Percentiles rank a stretch among this genome's conserved stretches.
Conservation (phyloP, 2,888 invertebrate species). For the Heliconius aoede region DNA sequence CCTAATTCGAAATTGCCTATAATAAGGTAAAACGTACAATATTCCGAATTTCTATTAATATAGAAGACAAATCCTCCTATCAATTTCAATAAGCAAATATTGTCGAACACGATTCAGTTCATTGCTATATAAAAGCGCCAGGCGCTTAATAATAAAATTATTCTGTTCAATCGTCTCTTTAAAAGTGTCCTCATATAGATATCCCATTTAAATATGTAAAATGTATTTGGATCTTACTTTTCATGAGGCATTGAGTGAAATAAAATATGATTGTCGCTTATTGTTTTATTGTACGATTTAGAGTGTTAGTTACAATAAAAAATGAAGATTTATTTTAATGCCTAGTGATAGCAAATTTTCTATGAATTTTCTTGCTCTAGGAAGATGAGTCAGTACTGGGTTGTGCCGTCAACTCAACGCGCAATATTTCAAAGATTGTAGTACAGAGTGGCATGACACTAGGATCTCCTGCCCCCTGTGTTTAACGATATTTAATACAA, state of each 20-base stretch:
- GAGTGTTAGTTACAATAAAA: not conserved
- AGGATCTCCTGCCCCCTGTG: too few species aligned
- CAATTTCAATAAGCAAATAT: constrained; percentile 22
- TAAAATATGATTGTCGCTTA: not conserved
- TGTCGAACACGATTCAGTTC: constrained; percentile 19
- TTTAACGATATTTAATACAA: too few species aligned
- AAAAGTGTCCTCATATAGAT: constrained; percentile 11
- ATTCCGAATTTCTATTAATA: not conserved
- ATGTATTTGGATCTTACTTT: constrained; percentile 4
- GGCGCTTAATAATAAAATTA: constrained; percentile 25
- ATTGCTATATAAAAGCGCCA: constrained; percentile 20
- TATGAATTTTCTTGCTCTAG: not conserved
- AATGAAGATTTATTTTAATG: too few species aligned
- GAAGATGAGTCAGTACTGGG: not conserved
- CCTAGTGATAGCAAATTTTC: too few species aligned
- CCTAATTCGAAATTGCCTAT: not conserved
- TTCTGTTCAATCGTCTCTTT: constrained; percentile 22
- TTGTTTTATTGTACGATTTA: not conserved
- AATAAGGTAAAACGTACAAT: not conserved
- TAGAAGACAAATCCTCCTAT: constrained; percentile 11
- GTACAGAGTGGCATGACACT: too few species aligned
- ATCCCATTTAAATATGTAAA: constrained; percentile 23
- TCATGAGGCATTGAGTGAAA: constrained; percentile 3
- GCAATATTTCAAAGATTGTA: not conserved
- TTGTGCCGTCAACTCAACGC: not conserved